Conservation (phyloP, 2,888 invertebrate species). For the Saturnia pavonia region DNA sequence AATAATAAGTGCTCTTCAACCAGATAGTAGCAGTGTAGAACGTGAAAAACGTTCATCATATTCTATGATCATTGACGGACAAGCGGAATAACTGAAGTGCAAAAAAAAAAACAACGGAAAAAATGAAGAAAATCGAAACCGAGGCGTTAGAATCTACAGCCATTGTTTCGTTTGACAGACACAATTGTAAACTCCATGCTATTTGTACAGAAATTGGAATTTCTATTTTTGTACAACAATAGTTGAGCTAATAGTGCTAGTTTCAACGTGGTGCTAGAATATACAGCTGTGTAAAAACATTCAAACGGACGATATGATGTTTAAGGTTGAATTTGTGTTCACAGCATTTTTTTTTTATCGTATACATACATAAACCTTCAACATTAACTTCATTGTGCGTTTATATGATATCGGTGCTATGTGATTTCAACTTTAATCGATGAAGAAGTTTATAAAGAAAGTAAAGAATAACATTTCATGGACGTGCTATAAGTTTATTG, state of each 20-base stretch:
- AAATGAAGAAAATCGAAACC: slow-evolving; percentile 54
- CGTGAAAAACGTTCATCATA: slow-evolving; percentile 55
- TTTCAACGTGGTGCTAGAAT: background rate
- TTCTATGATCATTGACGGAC: slow-evolving; percentile 56
- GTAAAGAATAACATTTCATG: slow-evolving; percentile 50
- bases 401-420: slow-evolving; percentile 48
- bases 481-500: slow-evolving; percentile 52
- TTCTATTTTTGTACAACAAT: slow-evolving; percentile 50
- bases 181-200: slow-evolving; percentile 71
- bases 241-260: slow-evolving; percentile 41
- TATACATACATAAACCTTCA: slow-evolving; percentile 40
- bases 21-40: slow-evolving; percentile 73
- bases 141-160: slow-evolving; percentile 75
- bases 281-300: background rate
- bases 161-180: slow-evolving; percentile 61
- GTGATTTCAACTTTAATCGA: slow-evolving; percentile 60
- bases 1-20: slow-evolving; percentile 73
- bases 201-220: slow-evolving; percentile 75
- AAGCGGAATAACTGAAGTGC: slow-evolving; percentile 58
- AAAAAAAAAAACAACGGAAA: slow-evolving; percentile 60
- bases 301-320: background rate
- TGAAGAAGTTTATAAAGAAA: slow-evolving; percentile 62
- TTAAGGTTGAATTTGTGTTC: background rate
- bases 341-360: slow-evolving; percentile 47
- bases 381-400: slow-evolving; percentile 45